A percentile compares a stretch with the other conserved stretches of the same genome.
phyloP scores from a whole-genome alignment of 2,888 invertebrate genomes.

The Trilocha varians region DNA sequence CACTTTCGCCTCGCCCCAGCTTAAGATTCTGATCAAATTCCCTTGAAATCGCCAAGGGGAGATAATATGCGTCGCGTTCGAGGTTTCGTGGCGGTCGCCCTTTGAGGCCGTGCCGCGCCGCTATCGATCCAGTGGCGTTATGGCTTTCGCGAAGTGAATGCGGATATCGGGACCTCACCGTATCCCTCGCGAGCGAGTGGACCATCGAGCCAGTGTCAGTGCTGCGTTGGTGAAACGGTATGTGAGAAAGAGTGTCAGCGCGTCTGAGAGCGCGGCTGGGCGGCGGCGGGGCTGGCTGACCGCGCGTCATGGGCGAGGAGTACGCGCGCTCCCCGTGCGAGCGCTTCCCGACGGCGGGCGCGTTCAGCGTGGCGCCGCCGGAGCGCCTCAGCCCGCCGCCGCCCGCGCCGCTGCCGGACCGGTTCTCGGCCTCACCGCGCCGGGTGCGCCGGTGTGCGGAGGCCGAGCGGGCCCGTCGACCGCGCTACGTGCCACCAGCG shows the following conservation, averaged over 20 bases:
- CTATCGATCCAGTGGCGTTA: constrained; percentile 65
- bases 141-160: constrained; percentile 69
- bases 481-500: constrained; percentile 77
- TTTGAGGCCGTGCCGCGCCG: constrained; percentile 62
- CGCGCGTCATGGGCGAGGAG: constrained; percentile 71
- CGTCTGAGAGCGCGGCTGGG: constrained; percentile 60
- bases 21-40: constrained; percentile 45
- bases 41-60: constrained; percentile 28
- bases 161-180: constrained; percentile 62
- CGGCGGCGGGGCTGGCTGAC: constrained; percentile 65
- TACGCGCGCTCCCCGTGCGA: constrained; percentile 71
- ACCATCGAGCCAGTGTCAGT: constrained; percentile 51
- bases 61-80: constrained; percentile 47
- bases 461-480: constrained; percentile 76
- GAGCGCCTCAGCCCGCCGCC: constrained; percentile 77
- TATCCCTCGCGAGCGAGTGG: constrained; percentile 48
- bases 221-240: constrained; percentile 55
- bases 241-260: constrained; percentile 56
- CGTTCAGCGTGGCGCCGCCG: constrained; percentile 76
- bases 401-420: constrained; percentile 75
- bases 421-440: constrained; percentile 71
- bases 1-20: constrained; percentile 70
- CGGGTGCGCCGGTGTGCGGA: constrained; percentile 78
- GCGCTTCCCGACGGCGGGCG: constrained; percentile 70
- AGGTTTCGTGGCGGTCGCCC: constrained; percentile 48